Percentiles rank a stretch among this genome's conserved stretches.
These are phyloP conservation scores for Neelides sp. DNA, from an alignment of 1,140 invertebrate species.

Conservation along the genomic window DNA sequence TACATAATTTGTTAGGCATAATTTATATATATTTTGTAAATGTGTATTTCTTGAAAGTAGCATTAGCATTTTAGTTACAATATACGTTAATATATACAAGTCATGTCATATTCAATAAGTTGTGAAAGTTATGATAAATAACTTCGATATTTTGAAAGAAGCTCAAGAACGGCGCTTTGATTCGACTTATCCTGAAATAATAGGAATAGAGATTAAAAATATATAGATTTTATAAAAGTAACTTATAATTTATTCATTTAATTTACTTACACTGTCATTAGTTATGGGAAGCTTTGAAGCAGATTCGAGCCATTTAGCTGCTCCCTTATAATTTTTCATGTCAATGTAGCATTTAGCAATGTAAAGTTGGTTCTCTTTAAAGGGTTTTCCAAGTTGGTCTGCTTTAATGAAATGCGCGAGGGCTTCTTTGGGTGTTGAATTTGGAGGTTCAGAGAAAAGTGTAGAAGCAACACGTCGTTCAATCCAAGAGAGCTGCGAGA, in stretches of 20 bases:
- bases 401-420: conserved; percentile 50
- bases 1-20: too few relatives aligned
- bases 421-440: conserved; percentile 51
- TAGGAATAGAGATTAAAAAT: not conserved
- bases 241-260: conserved; percentile 10
- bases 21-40: too few relatives aligned
- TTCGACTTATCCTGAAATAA: conserved; percentile 18
- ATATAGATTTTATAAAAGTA: not conserved
- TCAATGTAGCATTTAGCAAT: conserved; percentile 56
- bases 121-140: conserved; percentile 5
- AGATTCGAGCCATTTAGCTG: conserved; percentile 45
- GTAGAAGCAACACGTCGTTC: conserved; percentile 58
- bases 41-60: too few relatives aligned
- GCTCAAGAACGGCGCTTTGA: conserved; percentile 8
- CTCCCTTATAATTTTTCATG: conserved; percentile 41
- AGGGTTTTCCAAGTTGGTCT: conserved; percentile 46
- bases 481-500: conserved; percentile 51
- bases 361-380: conserved; percentile 57
- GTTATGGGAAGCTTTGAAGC: conserved; percentile 36
- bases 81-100: too few relatives aligned
- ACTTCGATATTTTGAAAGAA: conserved; percentile 11
- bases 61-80: too few relatives aligned
- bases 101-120: too few relatives aligned
- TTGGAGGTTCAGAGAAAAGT: conserved; percentile 53
- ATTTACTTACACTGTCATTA: conserved; percentile 39